phyloP scores from a whole-genome alignment of 2,113 vertebrate species.

The Cyphomyrus discorhynchus region DNA sequence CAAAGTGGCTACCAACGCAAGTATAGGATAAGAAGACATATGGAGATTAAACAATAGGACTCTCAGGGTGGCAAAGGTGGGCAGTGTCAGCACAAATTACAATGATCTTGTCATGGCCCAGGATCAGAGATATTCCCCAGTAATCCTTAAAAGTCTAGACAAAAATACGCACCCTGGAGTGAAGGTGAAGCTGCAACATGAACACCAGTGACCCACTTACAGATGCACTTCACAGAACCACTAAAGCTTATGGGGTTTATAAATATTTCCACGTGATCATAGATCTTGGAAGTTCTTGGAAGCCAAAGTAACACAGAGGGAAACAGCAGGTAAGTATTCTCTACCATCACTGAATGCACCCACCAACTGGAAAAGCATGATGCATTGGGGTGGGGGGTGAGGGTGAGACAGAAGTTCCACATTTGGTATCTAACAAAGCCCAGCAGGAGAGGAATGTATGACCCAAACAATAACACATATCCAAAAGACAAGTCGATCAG shows the following conservation, averaged over 20 bases:
- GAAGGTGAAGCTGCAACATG: background rate
- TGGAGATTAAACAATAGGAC: background rate
- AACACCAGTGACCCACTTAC: background rate
- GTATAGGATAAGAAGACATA: background rate
- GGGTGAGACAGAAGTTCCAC: background rate
- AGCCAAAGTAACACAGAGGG: background rate
- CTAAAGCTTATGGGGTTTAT: background rate
- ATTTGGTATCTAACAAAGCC: background rate
- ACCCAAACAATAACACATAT: background rate
- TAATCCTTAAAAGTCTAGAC: background rate
- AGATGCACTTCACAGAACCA: background rate
- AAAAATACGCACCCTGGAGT: background rate
- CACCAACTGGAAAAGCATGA: background rate
- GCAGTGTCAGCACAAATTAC: background rate
- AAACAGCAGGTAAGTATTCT: background rate
- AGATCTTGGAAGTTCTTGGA: background rate
- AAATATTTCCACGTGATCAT: background rate
- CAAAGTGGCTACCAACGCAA: background rate
- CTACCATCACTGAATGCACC: background rate
- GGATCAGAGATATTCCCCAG: background rate
- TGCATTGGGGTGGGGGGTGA: background rate
- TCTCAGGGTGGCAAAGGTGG: background rate
- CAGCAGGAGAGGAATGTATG: background rate
- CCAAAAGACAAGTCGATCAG: background rate
- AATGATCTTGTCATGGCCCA: background rate